These are phyloP conservation scores for Drosophila dives DNA, from an alignment of 2,888 invertebrate genomes.

Conservation along the genomic window DNA sequence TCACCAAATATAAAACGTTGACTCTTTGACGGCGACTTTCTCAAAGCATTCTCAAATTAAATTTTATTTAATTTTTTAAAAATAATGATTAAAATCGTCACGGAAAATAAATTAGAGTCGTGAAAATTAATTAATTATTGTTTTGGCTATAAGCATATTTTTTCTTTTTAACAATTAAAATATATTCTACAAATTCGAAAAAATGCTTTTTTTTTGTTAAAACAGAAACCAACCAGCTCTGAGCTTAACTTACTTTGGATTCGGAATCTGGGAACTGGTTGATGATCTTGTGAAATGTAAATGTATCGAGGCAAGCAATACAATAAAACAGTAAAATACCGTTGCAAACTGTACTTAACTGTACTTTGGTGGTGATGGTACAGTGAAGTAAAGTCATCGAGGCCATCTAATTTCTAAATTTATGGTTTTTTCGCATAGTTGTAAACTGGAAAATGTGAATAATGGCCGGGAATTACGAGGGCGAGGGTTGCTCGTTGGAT, in stretches of 20 bases:
- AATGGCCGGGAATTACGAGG: conserved; percentile 45
- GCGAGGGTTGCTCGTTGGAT: conserved; percentile 45
- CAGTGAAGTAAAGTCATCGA: conserved; percentile 12
- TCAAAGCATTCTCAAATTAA: not conserved
- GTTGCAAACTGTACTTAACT: not conserved
- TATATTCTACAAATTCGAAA: not conserved
- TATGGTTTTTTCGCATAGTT: conserved; percentile 81
- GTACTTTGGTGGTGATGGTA: not conserved
- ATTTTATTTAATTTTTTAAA: no score
- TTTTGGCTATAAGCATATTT: not conserved
- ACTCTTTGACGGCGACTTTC: not conserved
- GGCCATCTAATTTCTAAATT: conserved; percentile 77
- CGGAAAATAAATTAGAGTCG: not conserved
- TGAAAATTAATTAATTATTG: not conserved
- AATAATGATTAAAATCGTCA: not conserved
- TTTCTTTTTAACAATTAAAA: not conserved
- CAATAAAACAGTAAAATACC: not conserved
- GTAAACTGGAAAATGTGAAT: conserved; percentile 81
- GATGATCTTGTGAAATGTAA: conserved; percentile 18
- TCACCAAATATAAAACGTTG: not conserved
- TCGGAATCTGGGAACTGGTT: conserved; percentile 6
- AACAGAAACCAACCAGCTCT: not conserved
- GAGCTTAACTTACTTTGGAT: not conserved
- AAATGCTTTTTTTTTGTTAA: not conserved
- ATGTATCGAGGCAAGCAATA: not conserved